Evolutionary conservation across 2,888 invertebrate genomes (phyloP).

Genomic region (Bellardia pandia): DNA sequence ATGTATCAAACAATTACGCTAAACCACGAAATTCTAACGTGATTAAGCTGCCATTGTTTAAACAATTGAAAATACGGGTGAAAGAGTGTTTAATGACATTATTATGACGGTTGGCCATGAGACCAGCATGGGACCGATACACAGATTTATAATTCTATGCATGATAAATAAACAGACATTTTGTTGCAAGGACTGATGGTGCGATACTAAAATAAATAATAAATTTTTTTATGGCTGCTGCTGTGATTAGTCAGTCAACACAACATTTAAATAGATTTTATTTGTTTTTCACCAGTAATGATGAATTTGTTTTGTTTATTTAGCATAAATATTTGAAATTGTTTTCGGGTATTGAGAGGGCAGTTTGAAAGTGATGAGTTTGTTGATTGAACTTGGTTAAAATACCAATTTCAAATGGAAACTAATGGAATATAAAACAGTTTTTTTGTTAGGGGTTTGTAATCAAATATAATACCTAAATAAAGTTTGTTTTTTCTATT

Average conservation of each 20-base stretch:
- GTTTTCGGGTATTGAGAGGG: not conserved
- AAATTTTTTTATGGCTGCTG: constrained; percentile 8
- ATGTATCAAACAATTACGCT: constrained; percentile 66
- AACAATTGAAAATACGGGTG: constrained; percentile 45
- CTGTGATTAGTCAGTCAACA: constrained; percentile 53
- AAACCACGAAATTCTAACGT: constrained; percentile 68
- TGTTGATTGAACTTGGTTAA: not conserved
- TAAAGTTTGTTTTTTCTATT: not conserved
- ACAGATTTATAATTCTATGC: constrained; percentile 23
- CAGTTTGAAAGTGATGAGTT: not conserved
- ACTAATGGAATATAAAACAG: too few relatives aligned
- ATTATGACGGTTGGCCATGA: constrained; percentile 59
- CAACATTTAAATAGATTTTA: constrained; percentile 36
- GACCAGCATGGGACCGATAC: constrained; percentile 9
- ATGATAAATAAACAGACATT: constrained; percentile 28
- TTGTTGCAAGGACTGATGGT: not conserved
- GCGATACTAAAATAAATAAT: constrained; percentile 5
- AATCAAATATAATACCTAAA: too few relatives aligned
- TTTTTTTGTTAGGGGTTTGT: too few relatives aligned
- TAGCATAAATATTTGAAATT: constrained; percentile 26
- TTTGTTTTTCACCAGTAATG: constrained; percentile 29
- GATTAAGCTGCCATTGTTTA: constrained; percentile 60
- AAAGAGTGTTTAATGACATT: constrained; percentile 58
- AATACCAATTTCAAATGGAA: not conserved
- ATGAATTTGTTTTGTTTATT: constrained; percentile 32